A percentile compares a stretch with the other conserved stretches of the same genome.
Evolutionary conservation across 2,113 vertebrate genomes (phyloP).

Genomic region (Sprattus sprattus): DNA sequence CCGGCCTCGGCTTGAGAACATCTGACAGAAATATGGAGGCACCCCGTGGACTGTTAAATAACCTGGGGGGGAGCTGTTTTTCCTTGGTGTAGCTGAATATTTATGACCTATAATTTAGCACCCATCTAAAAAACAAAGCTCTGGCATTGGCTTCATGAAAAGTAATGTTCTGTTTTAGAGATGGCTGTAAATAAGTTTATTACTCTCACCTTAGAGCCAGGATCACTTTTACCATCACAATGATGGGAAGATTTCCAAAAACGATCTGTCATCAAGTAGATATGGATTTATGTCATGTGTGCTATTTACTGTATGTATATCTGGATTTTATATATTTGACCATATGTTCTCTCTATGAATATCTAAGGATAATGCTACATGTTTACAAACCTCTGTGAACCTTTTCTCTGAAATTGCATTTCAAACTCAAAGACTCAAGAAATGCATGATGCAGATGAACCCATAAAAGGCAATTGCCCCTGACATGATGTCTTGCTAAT

Average conservation of each 20-base stretch:
- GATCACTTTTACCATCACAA: background rate
- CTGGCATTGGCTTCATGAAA: background rate
- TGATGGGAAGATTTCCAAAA: background rate
- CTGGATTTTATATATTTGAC: background rate
- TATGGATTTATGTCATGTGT: conserved; percentile 11
- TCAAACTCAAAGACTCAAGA: no score
- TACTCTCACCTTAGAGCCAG: background rate
- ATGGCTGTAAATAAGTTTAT: background rate
- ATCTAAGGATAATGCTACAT: background rate
- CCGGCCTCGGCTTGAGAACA: background rate
- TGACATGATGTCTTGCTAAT: no score
- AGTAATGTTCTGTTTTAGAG: background rate
- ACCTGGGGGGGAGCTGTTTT: background rate
- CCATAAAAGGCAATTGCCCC: no score
- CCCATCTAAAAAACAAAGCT: conserved; percentile 12
- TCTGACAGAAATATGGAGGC: conserved; percentile 16
- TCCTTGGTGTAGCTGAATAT: conserved; percentile 25
- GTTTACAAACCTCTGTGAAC: background rate
- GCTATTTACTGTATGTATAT: background rate
- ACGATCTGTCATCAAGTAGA: background rate
- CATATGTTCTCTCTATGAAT: background rate
- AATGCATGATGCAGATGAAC: no score
- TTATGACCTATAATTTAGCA: conserved; percentile 42
- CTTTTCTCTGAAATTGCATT: no score
- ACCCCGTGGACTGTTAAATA: background rate